Base-by-base conservation (phyloP, 2,797 vertebrate species). In the Poeciliopsis gracilis region DNA sequence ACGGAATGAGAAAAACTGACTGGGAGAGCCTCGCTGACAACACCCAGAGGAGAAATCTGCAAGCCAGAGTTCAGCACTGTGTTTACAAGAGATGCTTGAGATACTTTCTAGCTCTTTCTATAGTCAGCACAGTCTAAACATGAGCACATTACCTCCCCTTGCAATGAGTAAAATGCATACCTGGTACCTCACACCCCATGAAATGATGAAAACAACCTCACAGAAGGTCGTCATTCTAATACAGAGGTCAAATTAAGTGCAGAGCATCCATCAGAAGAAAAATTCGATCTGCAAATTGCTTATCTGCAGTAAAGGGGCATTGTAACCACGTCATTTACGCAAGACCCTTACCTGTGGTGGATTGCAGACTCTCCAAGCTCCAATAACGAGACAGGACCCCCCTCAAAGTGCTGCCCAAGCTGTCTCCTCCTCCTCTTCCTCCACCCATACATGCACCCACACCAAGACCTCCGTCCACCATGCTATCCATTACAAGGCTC, bases 331-430 rank as follows among this genome's bases (percentile, higher is more conserved):
- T 46, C 2, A 10, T 75, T 67, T 76, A 66, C 69, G 59, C 69
- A 57, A 16, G 36, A 71, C 46, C 13, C 89, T 90, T 97, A 99
- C 98, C 97, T 91, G 97, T 96, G 94, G 97, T 96, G 75, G 97
- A 98, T 91, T 98, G 97, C 85, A 99, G 96, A 84, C 98, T 99
- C 95, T 98, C 97, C 92, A 98, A 92, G 94, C 98, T 99, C 98
- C 97, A 97, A 89, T 97, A 98, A 70, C 96, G 96, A 82, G 97
- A 97, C 90, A 97, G 95, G 91, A 97, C 94, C 0, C 97, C 97
- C 91, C 97, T 96, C 93, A 97, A 91, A 82, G 93, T 95, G 78
- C 95, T 94, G 9, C 94, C 93, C 77, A 92, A 78, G 77, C 92
- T 94, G 47, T 95, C 94, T 61, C 89, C 90, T 91, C 89, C 90